Evolutionary conservation across 1,140 invertebrate genomes (phyloP), one percentile per base, ranked within the genome.

Genomic region (Drosophila hydei): DNA sequence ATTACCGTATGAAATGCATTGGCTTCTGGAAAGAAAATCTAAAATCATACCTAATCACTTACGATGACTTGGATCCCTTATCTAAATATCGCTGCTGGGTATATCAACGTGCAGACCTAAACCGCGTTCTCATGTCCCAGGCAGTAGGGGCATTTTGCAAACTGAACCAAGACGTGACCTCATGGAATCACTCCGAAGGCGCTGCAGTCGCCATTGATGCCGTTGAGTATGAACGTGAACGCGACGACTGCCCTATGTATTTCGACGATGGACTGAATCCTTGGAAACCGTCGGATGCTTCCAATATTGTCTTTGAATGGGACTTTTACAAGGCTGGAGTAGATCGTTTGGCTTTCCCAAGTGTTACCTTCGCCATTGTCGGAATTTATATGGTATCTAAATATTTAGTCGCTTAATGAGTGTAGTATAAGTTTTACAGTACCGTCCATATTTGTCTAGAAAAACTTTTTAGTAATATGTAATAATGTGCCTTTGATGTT

Each of bases 11-110:
- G 95, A 97, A 98, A 90, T 99, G 98, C 91, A 98, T 99, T 79
- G 98, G 98, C 2, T 99, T 95, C 92, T 99, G 97, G 97, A 98
- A 99, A 92, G 98, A 99, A 91, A 99, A 99, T 94, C 93, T 99
- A 0, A 98, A 97, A 91, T 99, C 98, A 0, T 99, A 99, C 92
- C 92, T 99, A 2, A 97, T 99, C 65, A 99, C 98, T 0, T 99
- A 97, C 91, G 98, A 99, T 91, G 97, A 98, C 89, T 93, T 99
- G 71, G 98, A 99, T 94, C 96, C 98, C 0, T 97, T 97, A 76
- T 98, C 97, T 12, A 97, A 96, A 92, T 99, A 99, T 92, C 94
- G 98, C 77, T 99, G 98, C 91, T 99, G 98, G 98, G 98, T 99
- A 0, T 99, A 99, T 92, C 97, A 99, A 91, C 94, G 98, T 81